phyloP scores from a whole-genome alignment of 2,888 invertebrate genomes.

The Nephrotoma guestfalica region DNA sequence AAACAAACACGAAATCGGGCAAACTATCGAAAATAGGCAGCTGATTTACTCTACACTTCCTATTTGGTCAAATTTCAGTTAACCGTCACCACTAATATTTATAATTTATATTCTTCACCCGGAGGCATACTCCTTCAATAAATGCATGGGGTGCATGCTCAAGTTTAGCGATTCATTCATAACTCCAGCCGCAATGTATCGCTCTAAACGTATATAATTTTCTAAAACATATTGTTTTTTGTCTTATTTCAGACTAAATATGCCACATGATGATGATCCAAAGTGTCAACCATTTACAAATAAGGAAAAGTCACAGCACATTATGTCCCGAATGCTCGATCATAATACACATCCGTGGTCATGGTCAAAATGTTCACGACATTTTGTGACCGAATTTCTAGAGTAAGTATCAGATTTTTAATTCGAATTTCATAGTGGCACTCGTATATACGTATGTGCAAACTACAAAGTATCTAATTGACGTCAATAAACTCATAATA shows the following conservation, averaged over 20 bases:
- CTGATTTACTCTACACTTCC: no score
- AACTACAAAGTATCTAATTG: not conserved
- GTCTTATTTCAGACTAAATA: constrained; percentile 44
- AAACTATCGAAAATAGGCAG: no score
- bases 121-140: no score
- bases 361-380: constrained; percentile 72
- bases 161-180: no score
- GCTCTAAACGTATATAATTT: no score
- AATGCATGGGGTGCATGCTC: no score
- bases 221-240: not conserved
- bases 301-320: constrained; percentile 41
- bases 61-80: no score
- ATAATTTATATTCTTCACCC: no score
- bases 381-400: constrained; percentile 60
- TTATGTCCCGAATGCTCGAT: constrained; percentile 73
- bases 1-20: no score
- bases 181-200: no score
- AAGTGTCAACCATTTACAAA: constrained; percentile 44
- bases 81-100: no score
- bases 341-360: constrained; percentile 74
- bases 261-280: constrained; percentile 73
- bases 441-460: not conserved
- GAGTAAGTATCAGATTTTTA: constrained; percentile 44
- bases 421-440: not conserved
- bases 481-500: not conserved